Conservation (phyloP, 2,113 vertebrate genomes). For the Catagonus wagneri region DNA sequence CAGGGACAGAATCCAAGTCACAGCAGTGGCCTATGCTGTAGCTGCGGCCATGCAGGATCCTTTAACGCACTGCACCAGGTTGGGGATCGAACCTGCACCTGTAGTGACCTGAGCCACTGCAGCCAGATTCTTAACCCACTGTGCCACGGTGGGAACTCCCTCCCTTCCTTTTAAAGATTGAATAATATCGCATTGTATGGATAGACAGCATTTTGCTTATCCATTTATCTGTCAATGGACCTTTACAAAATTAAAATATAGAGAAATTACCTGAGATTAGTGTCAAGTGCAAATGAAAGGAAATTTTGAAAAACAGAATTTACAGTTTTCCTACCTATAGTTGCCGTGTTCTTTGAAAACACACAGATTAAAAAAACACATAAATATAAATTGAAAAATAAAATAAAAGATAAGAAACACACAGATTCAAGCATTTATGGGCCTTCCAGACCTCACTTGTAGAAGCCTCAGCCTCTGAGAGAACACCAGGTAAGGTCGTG, state of each 20-base stretch:
- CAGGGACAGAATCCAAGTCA: too few relatives aligned
- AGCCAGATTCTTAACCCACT: too few relatives aligned
- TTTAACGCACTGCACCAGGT: too few relatives aligned
- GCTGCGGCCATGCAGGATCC: too few relatives aligned
- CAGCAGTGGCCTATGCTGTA: too few relatives aligned
- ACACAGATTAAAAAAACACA: not conserved
- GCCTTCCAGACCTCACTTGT: not conserved
- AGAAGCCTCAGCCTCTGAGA: not conserved
- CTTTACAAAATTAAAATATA: not conserved
- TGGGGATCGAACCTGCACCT: too few relatives aligned
- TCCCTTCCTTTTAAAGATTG: not conserved
- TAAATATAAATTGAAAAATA: not conserved
- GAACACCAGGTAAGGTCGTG: not conserved
- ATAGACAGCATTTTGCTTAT: not conserved
- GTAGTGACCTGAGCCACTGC: too few relatives aligned
- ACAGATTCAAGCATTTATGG: not conserved
- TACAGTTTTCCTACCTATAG: not conserved
- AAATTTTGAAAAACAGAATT: not conserved
- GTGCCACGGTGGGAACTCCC: too few relatives aligned
- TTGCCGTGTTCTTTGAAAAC: not conserved
- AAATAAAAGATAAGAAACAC: not conserved
- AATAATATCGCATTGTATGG: not conserved
- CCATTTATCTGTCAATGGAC: not conserved
- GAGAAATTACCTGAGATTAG: not conserved
- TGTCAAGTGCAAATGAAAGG: not conserved